A percentile compares a stretch with the other conserved stretches of the same genome.
phyloP scores from a whole-genome alignment of 2,888 invertebrate species.

The Melieria omissa region DNA sequence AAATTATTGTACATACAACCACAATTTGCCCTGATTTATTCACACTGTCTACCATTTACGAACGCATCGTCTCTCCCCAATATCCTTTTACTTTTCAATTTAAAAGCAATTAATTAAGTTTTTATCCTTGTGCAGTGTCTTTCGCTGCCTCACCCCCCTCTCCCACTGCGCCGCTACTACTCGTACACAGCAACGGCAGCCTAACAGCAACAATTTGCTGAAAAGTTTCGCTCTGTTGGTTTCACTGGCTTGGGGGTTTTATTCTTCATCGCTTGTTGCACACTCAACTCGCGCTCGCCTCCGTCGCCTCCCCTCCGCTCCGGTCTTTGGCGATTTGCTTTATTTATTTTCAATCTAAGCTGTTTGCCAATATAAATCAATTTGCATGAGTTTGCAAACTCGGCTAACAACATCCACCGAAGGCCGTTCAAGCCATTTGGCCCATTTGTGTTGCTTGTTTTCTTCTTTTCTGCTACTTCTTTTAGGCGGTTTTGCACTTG shows the following conservation, averaged over 20 bases:
- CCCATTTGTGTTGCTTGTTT: too few relatives aligned
- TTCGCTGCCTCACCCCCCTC: neutral
- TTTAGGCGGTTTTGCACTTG: too few relatives aligned
- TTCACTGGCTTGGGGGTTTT: neutral
- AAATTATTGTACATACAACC: too few relatives aligned
- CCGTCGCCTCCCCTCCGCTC: neutral
- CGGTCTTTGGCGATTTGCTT: neutral
- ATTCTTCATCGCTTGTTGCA: neutral
- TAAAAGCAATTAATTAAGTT: slow-evolving; percentile 13
- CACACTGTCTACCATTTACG: too few relatives aligned
- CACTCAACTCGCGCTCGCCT: neutral
- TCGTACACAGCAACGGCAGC: neutral
- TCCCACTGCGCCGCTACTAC: neutral
- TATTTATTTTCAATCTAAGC: slow-evolving; percentile 11
- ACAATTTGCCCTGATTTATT: too few relatives aligned
- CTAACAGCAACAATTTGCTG: too few relatives aligned
- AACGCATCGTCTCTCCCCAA: too few relatives aligned
- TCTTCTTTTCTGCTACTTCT: too few relatives aligned
- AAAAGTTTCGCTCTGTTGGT: neutral
- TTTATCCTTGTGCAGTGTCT: neutral
- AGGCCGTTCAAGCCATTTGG: too few relatives aligned
- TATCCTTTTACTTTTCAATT: slow-evolving; percentile 1
- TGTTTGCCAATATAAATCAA: slow-evolving; percentile 32
- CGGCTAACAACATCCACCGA: neutral
- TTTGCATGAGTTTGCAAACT: slow-evolving; percentile 27